Conservation (phyloP, 2,797 vertebrate species). For the Merluccius polli region DNA sequence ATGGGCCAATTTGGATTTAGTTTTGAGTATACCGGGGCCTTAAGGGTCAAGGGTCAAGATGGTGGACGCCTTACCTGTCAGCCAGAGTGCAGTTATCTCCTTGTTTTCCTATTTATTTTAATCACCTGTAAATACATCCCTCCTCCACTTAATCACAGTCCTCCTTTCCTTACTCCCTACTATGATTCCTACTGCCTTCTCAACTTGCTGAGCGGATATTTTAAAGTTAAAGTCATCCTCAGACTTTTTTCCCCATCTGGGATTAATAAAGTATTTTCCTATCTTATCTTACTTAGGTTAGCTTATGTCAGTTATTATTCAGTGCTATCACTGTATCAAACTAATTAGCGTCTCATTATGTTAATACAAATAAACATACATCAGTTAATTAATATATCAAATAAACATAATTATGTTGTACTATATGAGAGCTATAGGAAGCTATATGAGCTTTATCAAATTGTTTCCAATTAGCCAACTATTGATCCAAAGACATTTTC, state of each 20-base stretch:
- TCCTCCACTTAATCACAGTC: conserved; percentile 1
- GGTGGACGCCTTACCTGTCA: conserved; percentile 11
- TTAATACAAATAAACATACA: neutral
- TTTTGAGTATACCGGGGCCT: neutral
- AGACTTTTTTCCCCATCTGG: neutral
- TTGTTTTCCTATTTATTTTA: conserved; percentile 22
- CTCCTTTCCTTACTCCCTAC: neutral
- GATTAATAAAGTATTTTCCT: neutral
- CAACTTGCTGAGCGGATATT: conserved; percentile 54
- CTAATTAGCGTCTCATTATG: neutral
- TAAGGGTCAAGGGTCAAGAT: neutral
- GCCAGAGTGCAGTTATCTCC: conserved; percentile 11
- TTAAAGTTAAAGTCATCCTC: neutral
- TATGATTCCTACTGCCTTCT: conserved; percentile 25
- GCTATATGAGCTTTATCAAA: neutral
- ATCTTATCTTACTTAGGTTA: neutral
- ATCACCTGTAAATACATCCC: conserved; percentile 13
- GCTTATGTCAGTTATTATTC: neutral
- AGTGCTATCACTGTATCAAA: neutral
- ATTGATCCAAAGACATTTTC: neutral
- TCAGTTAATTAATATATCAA: neutral
- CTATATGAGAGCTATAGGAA: neutral
- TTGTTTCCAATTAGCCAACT: neutral
- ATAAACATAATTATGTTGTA: neutral
- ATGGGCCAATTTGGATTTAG: neutral